Evolutionary conservation across 2,797 vertebrate species (phyloP).

Genomic region (Arctocebus calabarensis): DNA sequence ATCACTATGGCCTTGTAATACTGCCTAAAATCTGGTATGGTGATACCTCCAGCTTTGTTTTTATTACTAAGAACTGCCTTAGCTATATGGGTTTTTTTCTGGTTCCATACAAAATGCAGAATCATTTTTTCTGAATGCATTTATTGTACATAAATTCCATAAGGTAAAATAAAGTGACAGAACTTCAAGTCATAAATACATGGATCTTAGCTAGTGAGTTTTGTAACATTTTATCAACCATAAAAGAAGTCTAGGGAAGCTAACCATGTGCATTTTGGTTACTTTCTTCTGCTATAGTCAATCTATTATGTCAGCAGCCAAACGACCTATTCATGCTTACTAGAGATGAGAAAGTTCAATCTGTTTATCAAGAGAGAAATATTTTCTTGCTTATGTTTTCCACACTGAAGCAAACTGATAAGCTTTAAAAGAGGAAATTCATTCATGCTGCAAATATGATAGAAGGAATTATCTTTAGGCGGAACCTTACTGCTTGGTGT

Average conservation of each 20-base stretch:
- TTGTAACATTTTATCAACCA: slow-evolving; percentile 68
- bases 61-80: too few species aligned
- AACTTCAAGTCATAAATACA: slow-evolving; percentile 60
- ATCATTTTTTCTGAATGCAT: too few species aligned
- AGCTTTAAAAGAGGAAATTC: slow-evolving; percentile 66
- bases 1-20: too few species aligned
- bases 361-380: slow-evolving; percentile 76
- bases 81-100: too few species aligned
- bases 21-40: too few species aligned
- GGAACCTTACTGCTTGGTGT: slow-evolving; percentile 50
- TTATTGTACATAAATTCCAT: slow-evolving; percentile 6
- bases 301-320: slow-evolving; percentile 65
- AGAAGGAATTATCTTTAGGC: slow-evolving; percentile 61
- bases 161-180: slow-evolving; percentile 63
- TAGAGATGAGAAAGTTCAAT: slow-evolving; percentile 70
- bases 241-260: slow-evolving; percentile 67
- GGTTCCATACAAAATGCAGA: too few species aligned
- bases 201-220: slow-evolving; percentile 64
- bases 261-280: slow-evolving; percentile 53
- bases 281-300: slow-evolving; percentile 41
- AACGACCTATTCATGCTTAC: slow-evolving; percentile 63
- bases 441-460: slow-evolving; percentile 66
- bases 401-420: slow-evolving; percentile 68
- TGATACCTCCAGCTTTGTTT: too few species aligned
- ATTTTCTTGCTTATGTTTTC: slow-evolving; percentile 69